Conservation (phyloP, 1,140 invertebrate genomes). For the Conopomorpha cramerella region DNA sequence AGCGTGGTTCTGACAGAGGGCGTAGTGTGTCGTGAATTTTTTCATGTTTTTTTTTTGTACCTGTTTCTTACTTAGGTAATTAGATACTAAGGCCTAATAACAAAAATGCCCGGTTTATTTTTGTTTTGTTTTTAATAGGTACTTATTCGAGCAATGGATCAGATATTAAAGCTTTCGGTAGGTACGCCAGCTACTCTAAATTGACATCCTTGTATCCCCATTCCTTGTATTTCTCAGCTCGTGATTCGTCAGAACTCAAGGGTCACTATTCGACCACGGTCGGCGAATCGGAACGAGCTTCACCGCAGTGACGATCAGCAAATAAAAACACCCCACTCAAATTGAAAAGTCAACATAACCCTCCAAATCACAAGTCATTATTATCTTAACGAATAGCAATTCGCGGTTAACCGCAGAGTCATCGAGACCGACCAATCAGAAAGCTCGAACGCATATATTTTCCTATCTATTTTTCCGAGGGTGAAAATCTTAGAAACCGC, state of each 20-base stretch:
- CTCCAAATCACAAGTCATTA: slow-evolving; percentile 39
- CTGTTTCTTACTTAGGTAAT: slow-evolving; percentile 2
- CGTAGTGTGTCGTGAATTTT: slow-evolving; percentile 13
- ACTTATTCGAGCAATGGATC: too few species aligned
- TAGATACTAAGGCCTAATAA: too few species aligned
- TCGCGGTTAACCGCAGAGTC: slow-evolving; percentile 52
- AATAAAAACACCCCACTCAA: slow-evolving; percentile 18
- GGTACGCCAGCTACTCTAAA: too few species aligned
- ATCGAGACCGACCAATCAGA: slow-evolving; percentile 33
- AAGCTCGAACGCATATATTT: slow-evolving; percentile 31
- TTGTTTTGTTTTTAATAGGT: too few species aligned
- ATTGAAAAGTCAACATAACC: slow-evolving; percentile 31
- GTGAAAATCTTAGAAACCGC: slow-evolving; percentile 60
- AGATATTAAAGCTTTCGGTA: too few species aligned
- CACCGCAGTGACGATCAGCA: slow-evolving; percentile 22
- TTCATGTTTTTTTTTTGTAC: slow-evolving; percentile 10
- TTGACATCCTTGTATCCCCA: too few species aligned
- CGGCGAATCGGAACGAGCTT: slow-evolving; percentile 5
- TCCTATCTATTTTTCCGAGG: slow-evolving; percentile 52
- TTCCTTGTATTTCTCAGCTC: too few species aligned
- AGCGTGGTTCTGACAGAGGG: slow-evolving; percentile 26
- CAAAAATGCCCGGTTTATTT: too few species aligned
- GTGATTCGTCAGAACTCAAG: too few species aligned
- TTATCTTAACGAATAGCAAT: slow-evolving; percentile 49
- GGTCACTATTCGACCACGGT: too few species aligned